Base-by-base conservation (phyloP, 2,797 vertebrate genomes). In the Peromyscus nudipes region DNA sequence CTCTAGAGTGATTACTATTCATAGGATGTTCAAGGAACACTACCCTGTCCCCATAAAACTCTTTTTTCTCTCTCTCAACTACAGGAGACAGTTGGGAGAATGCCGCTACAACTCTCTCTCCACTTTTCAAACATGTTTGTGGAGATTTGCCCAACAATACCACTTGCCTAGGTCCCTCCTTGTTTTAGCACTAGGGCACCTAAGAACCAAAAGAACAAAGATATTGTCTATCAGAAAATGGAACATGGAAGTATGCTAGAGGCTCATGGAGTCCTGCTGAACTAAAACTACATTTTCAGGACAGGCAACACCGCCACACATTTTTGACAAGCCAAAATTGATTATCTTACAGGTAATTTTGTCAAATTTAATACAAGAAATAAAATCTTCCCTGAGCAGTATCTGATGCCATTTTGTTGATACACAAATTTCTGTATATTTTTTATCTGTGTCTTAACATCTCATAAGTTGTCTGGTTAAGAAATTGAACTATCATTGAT, bases 341-440 rank as follows among this genome's bases (percentile, higher is more conserved):
- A 98, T 75, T 89, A 97, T 83, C 92, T 96, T 93, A 91, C 43
- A 96, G 69, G 77, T 95, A 97, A 97, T 98, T 97, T 96, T 64
- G 96, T 96, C 27, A 1, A 76, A 80, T 87, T 95, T 96, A 92
- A 97, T 98, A 95, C n/a, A 64, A 94, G 29, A 64, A 97, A 92
- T 62, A 83, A 95, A 55, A 85, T 97, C 96, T 80, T 67, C 96
- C 97, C 60, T 88, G 34, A 97, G 31, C 17, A 91, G 14, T 91
- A 25, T 97, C 96, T 95, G 64, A 60, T 89, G 13, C 88, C 57
- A 88, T 89, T 90, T 91, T 91, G 62, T 95, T 98, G 49, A 95
- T 94, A 97, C 43, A 98, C 88, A 97, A 97, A 94, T 79, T 97
- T 97, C 96, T 96, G 97, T 85, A 93, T 96, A 97, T 93, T 98